These are phyloP conservation scores for Clostera curtula DNA, from an alignment of 2,888 invertebrate species.

Conservation along the genomic window DNA sequence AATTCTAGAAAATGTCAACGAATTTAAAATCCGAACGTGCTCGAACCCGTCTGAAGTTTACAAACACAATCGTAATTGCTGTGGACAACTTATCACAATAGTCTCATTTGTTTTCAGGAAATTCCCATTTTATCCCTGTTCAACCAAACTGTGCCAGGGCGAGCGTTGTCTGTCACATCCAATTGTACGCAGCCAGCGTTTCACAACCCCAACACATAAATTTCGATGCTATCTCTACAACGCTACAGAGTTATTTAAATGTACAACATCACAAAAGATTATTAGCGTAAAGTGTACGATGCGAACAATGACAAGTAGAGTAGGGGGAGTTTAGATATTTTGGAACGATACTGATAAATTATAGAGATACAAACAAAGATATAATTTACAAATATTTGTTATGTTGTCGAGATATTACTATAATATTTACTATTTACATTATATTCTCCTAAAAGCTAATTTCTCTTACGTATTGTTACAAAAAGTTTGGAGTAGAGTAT, in stretches of 20 bases:
- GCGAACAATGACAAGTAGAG: constrained; percentile 27
- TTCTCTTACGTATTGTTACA: no score
- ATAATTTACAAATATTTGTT: no score
- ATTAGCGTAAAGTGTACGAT: constrained; percentile 27
- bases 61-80: no score
- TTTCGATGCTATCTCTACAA: constrained; percentile 47
- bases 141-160: constrained; percentile 33
- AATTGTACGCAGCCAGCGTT: constrained; percentile 40
- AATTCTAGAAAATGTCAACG: no score
- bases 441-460: no score
- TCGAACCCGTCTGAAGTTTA: no score
- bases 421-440: no score
- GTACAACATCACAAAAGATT: constrained; percentile 36
- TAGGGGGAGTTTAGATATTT: constrained; percentile 27
- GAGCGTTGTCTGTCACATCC: constrained; percentile 46
- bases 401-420: no score
- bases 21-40: no score
- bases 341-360: constrained; percentile 12
- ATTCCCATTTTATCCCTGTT: constrained; percentile 31
- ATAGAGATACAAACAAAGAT: no score
- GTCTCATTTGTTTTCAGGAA: constrained; percentile 31
- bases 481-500: no score
- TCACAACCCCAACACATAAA: constrained; percentile 46
- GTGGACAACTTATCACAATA: constrained; percentile 16
- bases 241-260: constrained; percentile 41